Evolutionary conservation across 1,140 invertebrate species (phyloP).

Genomic region (Aphis craccivora): DNA sequence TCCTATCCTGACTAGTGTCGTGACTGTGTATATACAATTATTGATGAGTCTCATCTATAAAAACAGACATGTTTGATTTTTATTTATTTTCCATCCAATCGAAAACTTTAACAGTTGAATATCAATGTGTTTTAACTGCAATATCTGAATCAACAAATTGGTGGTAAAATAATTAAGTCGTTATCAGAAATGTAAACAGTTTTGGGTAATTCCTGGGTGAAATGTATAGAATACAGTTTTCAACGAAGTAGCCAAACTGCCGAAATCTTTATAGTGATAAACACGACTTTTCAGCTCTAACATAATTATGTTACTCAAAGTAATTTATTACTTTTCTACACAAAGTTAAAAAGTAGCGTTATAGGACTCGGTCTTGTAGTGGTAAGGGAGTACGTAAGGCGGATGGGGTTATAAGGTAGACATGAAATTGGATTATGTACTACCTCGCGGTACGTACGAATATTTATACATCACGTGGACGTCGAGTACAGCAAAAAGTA

Average conservation of each 20-base stretch:
- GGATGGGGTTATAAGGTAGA: no score
- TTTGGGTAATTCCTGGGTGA: not conserved
- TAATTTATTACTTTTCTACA: conserved; percentile 1
- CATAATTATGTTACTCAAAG: not conserved
- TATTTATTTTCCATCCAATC: not conserved
- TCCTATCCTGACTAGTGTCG: not conserved
- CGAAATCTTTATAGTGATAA: not conserved
- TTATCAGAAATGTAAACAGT: not conserved
- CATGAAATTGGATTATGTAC: not conserved
- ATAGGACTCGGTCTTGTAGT: not conserved
- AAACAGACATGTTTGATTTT: not conserved
- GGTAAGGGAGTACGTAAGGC: no score
- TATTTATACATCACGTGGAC: not conserved
- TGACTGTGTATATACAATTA: not conserved
- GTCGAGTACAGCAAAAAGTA: not conserved
- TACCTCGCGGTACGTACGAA: not conserved
- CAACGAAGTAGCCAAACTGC: not conserved
- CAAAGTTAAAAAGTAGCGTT: not conserved
- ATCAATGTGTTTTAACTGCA: not conserved
- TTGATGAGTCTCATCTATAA: not conserved
- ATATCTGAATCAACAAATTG: not conserved
- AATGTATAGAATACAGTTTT: not conserved
- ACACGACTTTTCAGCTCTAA: not conserved
- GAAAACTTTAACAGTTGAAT: not conserved
- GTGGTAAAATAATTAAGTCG: not conserved